Evolutionary conservation across 1,140 invertebrate genomes (phyloP), one percentile per base, ranked within the genome.

Genomic region (Procambarus virginalis): DNA sequence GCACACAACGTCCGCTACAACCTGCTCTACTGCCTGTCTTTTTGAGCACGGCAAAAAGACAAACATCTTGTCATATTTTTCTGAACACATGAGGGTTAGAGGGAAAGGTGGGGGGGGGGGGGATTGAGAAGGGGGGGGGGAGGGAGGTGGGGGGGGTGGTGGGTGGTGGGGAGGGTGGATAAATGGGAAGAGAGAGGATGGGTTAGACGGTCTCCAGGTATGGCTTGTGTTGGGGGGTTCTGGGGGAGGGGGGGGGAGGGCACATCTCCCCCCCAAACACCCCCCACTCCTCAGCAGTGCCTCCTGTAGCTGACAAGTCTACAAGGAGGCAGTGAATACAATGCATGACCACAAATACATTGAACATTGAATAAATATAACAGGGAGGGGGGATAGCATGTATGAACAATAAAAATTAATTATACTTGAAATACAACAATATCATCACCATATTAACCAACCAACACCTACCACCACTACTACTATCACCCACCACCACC

Each of bases 61-160:
- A 89, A 89, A 89, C 87, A 89, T 89, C 87, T 89, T 89, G 87
- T 89, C 51, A 89, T 89, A 83, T 89, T 89, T 83, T 83, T 81
- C 81, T 34, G 58, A 89, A 89, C 80, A 89, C 45, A 60, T 55
- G 76, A 64, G 34, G 81, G 64, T 3, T 22, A 49, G 46, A 6
- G 49, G 45, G 76, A n/a, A 1, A 34, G 4, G 76, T 6, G 22
- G 49, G 76, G 17, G 46, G 46, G 22, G 46, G 22, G 22, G n/a
- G 75, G 6, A 45, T 8, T 8, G 75, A 8, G n/a, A n/a, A n/a
- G n/a, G n/a, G 22, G 75, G 8, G 45, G 34, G 75, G 22, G 75
- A 49, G 6, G 75, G 22, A 9, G 2, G 75, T 46, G 34, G 34
- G 34, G 8, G n/a, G 10, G 75, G 75, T 34, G 10, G 6, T 45